Evolutionary conservation across 2,888 invertebrate species (phyloP).

Genomic region (Galerucella pusilla): DNA sequence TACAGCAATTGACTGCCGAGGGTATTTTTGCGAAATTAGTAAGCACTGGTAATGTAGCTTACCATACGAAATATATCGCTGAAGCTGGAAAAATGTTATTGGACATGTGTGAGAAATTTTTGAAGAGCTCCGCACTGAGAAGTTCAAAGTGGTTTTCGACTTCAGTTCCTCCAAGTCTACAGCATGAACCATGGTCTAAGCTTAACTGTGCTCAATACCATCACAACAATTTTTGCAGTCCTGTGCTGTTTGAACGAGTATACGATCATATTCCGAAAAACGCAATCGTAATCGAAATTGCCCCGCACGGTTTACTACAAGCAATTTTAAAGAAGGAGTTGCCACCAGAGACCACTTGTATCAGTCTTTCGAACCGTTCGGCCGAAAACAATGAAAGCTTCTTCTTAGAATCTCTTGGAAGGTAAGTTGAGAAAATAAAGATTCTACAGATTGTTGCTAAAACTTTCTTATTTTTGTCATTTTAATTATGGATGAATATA

Average conservation of each 20-base stretch:
- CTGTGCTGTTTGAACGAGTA: slow-evolving; percentile 77
- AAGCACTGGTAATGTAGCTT: slow-evolving; percentile 83
- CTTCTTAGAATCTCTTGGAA: slow-evolving; percentile 54
- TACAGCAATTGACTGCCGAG: slow-evolving; percentile 72
- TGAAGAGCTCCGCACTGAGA: slow-evolving; percentile 74
- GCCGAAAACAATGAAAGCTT: slow-evolving; percentile 71
- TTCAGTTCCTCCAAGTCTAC: slow-evolving; percentile 69
- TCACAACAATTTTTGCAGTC: slow-evolving; percentile 82
- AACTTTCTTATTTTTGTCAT: too few relatives aligned
- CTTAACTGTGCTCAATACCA: slow-evolving; percentile 85
- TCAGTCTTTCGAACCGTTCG: slow-evolving; percentile 77
- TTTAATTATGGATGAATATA: too few relatives aligned
- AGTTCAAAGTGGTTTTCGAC: slow-evolving; percentile 86
- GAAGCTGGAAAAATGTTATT: slow-evolving; percentile 71
- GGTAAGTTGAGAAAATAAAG: slow-evolving; percentile 27
- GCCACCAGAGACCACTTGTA: slow-evolving; percentile 71
- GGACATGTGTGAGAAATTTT: slow-evolving; percentile 72
- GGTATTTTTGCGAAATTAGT: slow-evolving; percentile 82
- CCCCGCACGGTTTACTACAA: slow-evolving; percentile 86
- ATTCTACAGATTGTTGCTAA: too few relatives aligned
- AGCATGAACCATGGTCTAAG: slow-evolving; percentile 75
- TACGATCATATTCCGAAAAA: slow-evolving; percentile 77
- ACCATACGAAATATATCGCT: slow-evolving; percentile 83
- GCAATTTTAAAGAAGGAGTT: slow-evolving; percentile 81
- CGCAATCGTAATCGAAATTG: slow-evolving; percentile 84